phyloP scores from a whole-genome alignment of 2,888 invertebrate species.

The Noctua comes region DNA sequence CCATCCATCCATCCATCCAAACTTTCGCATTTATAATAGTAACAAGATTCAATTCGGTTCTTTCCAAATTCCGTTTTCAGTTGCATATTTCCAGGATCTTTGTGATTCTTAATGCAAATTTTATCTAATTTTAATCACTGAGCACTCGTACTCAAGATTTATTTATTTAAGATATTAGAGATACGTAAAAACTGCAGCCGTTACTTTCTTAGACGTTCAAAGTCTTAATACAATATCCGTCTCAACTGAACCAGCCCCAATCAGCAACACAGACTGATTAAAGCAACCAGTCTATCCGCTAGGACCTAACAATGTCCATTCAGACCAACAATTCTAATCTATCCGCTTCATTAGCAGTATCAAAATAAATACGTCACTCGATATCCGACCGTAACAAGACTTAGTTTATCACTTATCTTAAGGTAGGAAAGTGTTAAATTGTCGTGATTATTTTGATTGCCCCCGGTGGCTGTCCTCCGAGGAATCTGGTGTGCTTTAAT shows the following conservation, averaged over 20 bases:
- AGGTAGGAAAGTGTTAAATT: constrained; percentile 86
- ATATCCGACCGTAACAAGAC: constrained; percentile 61
- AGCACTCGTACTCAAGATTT: background rate
- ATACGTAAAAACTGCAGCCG: background rate
- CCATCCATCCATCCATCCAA: no score
- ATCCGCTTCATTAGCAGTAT: constrained; percentile 67
- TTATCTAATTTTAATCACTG: no score
- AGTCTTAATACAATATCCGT: constrained; percentile 16
- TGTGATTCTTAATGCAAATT: background rate
- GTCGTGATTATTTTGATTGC: constrained; percentile 82
- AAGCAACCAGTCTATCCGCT: constrained; percentile 35
- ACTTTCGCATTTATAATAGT: no score
- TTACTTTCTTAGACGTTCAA: no score
- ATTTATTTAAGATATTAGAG: background rate
- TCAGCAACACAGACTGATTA: constrained; percentile 35
- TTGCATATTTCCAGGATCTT: background rate
- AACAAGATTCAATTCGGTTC: background rate
- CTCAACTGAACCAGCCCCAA: constrained; percentile 21
- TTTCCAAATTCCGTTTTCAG: background rate
- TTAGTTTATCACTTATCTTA: constrained; percentile 79
- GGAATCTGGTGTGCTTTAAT: constrained; percentile 85
- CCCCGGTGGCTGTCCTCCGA: constrained; percentile 78
- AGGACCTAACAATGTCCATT: constrained; percentile 63
- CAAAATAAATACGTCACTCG: constrained; percentile 68
- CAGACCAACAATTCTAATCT: constrained; percentile 61